Percentiles rank a stretch among this genome's conserved stretches.
These are phyloP conservation scores for Hydrozoanthus gracilis DNA, from an alignment of 92 coral and sea anemone genomes.

Conservation along the genomic window DNA sequence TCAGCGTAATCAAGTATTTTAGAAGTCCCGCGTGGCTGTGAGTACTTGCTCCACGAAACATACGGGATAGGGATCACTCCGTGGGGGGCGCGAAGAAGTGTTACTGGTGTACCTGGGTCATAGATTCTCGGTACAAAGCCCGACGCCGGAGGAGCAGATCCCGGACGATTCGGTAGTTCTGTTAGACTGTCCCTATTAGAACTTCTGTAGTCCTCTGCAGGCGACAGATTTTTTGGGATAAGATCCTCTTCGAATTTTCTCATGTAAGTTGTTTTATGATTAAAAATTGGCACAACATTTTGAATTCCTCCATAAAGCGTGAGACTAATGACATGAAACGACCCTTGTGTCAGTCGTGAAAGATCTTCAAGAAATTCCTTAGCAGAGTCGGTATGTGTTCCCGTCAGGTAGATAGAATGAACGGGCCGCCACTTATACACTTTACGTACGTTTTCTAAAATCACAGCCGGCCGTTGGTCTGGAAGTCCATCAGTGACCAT, in stretches of 20 bases:
- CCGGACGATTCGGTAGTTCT: constrained; percentile 60
- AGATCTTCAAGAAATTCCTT: constrained; percentile 87
- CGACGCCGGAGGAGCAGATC: constrained; percentile 84
- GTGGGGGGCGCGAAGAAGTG: constrained; percentile 75
- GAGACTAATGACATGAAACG: constrained; percentile 82
- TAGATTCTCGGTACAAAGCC: constrained; percentile 72
- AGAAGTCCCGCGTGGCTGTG: constrained; percentile 67
- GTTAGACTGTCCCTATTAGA: constrained; percentile 1
- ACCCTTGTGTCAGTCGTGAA: constrained; percentile 90
- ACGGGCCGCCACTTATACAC: constrained; percentile 85
- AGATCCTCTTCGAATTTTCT: constrained; percentile 69
- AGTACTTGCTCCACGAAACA: constrained; percentile 70
- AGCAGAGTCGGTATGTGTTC: constrained; percentile 87
- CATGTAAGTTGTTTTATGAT: constrained; percentile 70
- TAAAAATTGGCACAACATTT: constrained; percentile 82
- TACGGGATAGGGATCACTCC: constrained; percentile 83
- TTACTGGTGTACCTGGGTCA: constrained; percentile 68
- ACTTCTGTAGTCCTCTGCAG: not conserved
- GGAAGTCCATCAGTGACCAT: constrained; percentile 97
- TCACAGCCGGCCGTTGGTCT: constrained; percentile 88
- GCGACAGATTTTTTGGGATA: constrained; percentile 50
- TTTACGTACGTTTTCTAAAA: constrained; percentile 82
- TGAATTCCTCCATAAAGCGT: constrained; percentile 83
- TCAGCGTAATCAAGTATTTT: constrained; percentile 90
- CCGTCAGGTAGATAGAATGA: constrained; percentile 88